Evolutionary conservation across 2,113 vertebrate species (phyloP), one percentile per base, ranked within the genome.

Genomic region (Ellobius talpinus): DNA sequence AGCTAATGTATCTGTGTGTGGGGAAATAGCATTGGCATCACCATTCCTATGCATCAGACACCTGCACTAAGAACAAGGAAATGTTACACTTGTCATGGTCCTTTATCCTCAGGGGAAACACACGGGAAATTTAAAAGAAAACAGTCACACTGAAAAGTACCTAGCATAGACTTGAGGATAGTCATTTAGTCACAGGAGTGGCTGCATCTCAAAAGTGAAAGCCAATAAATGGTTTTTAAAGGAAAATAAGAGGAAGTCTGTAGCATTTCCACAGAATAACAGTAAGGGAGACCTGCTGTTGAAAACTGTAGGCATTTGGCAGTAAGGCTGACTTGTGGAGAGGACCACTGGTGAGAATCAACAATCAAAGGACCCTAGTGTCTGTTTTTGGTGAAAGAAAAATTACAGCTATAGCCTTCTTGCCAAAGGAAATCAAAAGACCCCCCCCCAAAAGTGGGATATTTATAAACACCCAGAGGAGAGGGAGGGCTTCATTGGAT

Each of bases 41-140:
- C 70, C 61, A 11, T 82, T 91, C 47, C 82, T 90, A 86, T 90
- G 47, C 66, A 45, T 76, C 55, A 87, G 68, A 82, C n/a, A 81
- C 79, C n/a, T 84, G 13, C 36, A 72, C 45, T 84, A 78, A 70
- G 42, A 90, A 90, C 14, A 90, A 87, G 63, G 11, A 55, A 93
- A 90, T 65, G 17, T 42, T 93, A 36, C 45, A 12, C 19, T 93
- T 85, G 21, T 3, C 55, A 47, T 68, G 8, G 58, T 45, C 47
- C 39, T 79, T 66, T 66, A 66, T 66, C 63, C 21, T 93, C 81
- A 93, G 21, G 87, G 52, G n/a, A 89, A 86, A 94, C 50, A 68
- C 33, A 42, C 29, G 31, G 26, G 63, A 65, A 65, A 10, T 31
- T 65, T 29, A 11, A 10, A 31, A 65, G 86, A 19, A 61, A 92